phyloP scores from a whole-genome alignment of 1,140 invertebrate species.

The Cotesia vestalis region DNA sequence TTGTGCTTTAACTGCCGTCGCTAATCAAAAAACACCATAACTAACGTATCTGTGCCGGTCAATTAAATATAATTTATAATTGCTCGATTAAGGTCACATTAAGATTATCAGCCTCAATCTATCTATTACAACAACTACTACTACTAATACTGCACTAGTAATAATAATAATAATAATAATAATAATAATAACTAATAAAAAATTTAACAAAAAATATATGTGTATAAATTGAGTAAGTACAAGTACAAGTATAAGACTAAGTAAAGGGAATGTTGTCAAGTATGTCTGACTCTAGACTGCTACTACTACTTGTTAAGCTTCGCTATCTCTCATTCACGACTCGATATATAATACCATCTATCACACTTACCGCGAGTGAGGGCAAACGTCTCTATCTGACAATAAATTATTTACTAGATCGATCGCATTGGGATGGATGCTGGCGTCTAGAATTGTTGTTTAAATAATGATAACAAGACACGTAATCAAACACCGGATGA shows the following conservation, averaged over 20 bases:
- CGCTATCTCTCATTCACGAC: not conserved
- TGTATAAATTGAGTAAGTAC: too few species aligned
- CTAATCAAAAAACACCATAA: slow-evolving; percentile 8
- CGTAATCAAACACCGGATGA: slow-evolving; percentile 64
- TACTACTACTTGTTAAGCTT: slow-evolving; percentile 19
- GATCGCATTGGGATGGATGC: not conserved
- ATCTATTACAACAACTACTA: too few species aligned
- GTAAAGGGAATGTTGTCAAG: not conserved
- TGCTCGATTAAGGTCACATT: not conserved
- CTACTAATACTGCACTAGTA: too few species aligned
- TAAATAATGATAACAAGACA: slow-evolving; percentile 30
- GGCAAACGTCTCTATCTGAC: not conserved
- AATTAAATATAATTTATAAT: too few species aligned
- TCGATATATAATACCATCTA: slow-evolving; percentile 4
- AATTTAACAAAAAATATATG: too few species aligned
- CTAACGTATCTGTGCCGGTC: too few species aligned
- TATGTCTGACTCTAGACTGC: slow-evolving; percentile 26
- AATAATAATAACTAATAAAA: too few species aligned
- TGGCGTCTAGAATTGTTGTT: slow-evolving; percentile 29
- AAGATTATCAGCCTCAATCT: too few species aligned
- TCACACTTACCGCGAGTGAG: not conserved
- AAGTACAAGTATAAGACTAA: too few species aligned
- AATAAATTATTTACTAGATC: not conserved
- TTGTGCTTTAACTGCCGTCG: slow-evolving; percentile 22
- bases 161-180: too few species aligned